These are phyloP conservation scores for Tetraodon nigroviridis DNA, from an alignment of 2,113 vertebrate genomes.

Conservation along the genomic window DNA sequence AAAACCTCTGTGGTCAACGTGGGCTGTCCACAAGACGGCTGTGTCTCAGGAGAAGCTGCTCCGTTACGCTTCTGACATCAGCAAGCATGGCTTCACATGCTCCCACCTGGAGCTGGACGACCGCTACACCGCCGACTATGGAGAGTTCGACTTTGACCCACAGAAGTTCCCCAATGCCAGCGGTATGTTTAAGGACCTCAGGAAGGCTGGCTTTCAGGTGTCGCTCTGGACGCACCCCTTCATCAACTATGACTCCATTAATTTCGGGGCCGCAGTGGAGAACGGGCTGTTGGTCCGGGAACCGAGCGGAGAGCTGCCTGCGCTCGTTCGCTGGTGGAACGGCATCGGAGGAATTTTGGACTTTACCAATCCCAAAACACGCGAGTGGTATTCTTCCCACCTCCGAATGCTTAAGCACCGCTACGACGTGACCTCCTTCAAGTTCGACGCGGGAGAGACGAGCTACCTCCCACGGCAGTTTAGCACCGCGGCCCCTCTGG, in stretches of 20 bases:
- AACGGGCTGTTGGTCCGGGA: constrained; percentile 81
- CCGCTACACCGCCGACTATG: constrained; percentile 81
- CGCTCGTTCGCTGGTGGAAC: constrained; percentile 90
- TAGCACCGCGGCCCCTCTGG: constrained; percentile 78
- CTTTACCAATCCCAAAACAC: constrained; percentile 86
- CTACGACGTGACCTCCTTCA: constrained; percentile 86
- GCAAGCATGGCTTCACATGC: constrained; percentile 78
- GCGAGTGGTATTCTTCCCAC: constrained; percentile 84
- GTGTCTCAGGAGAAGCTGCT: constrained; percentile 83
- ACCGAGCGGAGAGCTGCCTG: constrained; percentile 75
- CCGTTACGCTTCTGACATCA: constrained; percentile 75
- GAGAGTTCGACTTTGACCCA: constrained; percentile 86
- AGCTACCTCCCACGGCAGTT: constrained; percentile 89
- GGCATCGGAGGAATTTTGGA: constrained; percentile 89
- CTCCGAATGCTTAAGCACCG: constrained; percentile 75
- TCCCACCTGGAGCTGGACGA: constrained; percentile 90
- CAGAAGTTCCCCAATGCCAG: constrained; percentile 84
- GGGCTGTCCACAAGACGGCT: constrained; percentile 78
- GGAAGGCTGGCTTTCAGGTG: constrained; percentile 75
- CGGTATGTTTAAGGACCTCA: constrained; percentile 80
- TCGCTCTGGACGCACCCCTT: constrained; percentile 89
- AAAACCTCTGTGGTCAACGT: constrained; percentile 86
- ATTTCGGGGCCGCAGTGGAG: constrained; percentile 81
- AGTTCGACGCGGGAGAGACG: constrained; percentile 90
- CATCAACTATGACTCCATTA: constrained; percentile 81